Evolutionary conservation across 2,888 invertebrate genomes (phyloP).

Genomic region (Eristalis arbustorum): DNA sequence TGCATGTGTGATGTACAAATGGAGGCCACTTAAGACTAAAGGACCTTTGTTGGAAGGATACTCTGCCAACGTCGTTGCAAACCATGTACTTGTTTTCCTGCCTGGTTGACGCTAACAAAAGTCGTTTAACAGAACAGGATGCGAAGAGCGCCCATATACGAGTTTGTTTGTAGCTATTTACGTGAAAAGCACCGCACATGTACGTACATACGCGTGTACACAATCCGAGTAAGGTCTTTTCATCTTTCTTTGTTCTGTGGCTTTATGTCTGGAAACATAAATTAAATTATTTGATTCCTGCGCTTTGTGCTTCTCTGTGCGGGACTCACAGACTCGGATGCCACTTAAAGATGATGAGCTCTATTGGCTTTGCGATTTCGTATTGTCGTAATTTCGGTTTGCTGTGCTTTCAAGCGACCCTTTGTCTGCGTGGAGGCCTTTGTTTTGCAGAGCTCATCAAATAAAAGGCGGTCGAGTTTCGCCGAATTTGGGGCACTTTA

Average conservation of each 20-base stretch:
- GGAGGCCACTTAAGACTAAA: constrained; percentile 64
- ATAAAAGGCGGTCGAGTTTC: not conserved
- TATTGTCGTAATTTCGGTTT: constrained; percentile 16
- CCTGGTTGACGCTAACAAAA: constrained; percentile 58
- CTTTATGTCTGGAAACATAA: constrained; percentile 61
- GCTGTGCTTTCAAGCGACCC: not conserved
- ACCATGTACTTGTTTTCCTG: constrained; percentile 21
- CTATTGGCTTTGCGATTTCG: constrained; percentile 56
- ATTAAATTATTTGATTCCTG: constrained; percentile 69
- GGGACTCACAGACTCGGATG: constrained; percentile 44
- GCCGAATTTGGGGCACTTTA: not conserved
- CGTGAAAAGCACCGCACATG: not conserved
- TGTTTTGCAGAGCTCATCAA: not conserved
- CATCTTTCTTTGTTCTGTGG: constrained; percentile 32
- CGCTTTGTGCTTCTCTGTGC: constrained; percentile 17
- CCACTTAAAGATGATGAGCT: constrained; percentile 62
- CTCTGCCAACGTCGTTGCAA: constrained; percentile 21
- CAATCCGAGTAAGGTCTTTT: constrained; percentile 6
- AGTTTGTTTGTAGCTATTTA: constrained; percentile 3
- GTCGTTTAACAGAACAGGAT: constrained; percentile 57
- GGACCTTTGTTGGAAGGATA: constrained; percentile 58
- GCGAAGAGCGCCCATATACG: constrained; percentile 20
- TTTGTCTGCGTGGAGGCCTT: not conserved
- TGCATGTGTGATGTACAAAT: constrained; percentile 54
- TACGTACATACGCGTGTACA: constrained; percentile 1